Evolutionary conservation across 1,140 invertebrate species (phyloP), one percentile per base, ranked within the genome.

Genomic region (Heliconius nattereri): DNA sequence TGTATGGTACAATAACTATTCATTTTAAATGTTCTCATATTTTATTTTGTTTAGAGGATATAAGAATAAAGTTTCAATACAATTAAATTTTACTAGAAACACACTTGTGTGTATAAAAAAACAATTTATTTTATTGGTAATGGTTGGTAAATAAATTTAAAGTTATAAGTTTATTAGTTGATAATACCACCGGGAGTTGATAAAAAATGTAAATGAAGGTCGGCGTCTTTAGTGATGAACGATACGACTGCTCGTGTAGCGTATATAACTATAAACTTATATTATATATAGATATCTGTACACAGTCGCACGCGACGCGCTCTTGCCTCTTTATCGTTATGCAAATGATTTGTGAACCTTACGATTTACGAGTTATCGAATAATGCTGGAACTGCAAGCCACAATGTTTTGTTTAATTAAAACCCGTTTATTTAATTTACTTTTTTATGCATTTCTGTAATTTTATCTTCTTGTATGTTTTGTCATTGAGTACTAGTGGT

Each of bases 151-250:
- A 26, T 66, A 13, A 66, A 66, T 29, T 66, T 26, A 29, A 66
- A 16, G 3, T 29, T 29, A 7, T 26, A 29, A 66, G 5, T 66
- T 66, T 29, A 29, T 26, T 26, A 13, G 26, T 26, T 66, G 29
- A 66, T 60, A 16, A 26, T 6, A 1, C 8, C 60, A 26, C 26
- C 23, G 60, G 60, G 60, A 66, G 60, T 66, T 66, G 60, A 66
- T 66, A 66, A 66, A 66, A 66, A 66, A 66, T 66, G 60, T 66
- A 66, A 66, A 66, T 29, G 23, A 66, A 66, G 23, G 60, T 66
- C 60, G 60, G 60, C 60, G 9, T 13, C 26, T 26, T 66, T 66
- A 23, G 60, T 29, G 26, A 29, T 66, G 60, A 66, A 66, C 60
- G 60, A 66, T 66, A 29, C 26, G 26, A 66, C 26, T 26, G 60